phyloP scores from a whole-genome alignment of 2,113 vertebrate genomes.

The Myrmecobius fasciatus region DNA sequence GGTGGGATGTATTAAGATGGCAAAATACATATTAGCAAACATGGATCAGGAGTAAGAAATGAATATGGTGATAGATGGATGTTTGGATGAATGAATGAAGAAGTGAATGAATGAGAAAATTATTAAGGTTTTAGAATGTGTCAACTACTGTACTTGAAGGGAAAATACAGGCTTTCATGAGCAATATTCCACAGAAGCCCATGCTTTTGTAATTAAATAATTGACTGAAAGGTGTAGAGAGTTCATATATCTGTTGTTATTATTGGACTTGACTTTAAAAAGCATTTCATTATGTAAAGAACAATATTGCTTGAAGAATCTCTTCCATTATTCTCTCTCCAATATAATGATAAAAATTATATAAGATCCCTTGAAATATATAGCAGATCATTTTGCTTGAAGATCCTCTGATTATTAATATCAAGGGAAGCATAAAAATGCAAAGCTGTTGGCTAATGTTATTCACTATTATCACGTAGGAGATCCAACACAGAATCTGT shows the following conservation, averaged over 20 bases:
- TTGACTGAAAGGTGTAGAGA: background rate
- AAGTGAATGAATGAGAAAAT: background rate
- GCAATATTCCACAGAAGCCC: background rate
- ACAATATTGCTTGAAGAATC: background rate
- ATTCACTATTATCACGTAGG: background rate
- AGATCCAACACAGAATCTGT: background rate
- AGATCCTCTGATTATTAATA: background rate
- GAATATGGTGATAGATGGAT: background rate
- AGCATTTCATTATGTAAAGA: background rate
- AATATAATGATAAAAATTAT: background rate
- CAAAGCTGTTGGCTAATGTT: background rate
- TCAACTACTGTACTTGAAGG: background rate
- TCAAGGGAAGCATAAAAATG: background rate
- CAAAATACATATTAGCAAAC: background rate
- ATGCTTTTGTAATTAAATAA: background rate
- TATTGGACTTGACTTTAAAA: background rate
- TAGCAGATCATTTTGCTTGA: background rate
- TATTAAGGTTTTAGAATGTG: background rate
- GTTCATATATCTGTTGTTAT: background rate
- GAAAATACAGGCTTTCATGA: background rate
- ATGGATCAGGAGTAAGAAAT: background rate
- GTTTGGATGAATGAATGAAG: background rate
- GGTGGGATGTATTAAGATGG: background rate
- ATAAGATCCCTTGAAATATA: background rate
- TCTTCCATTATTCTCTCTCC: background rate